Base-by-base conservation (phyloP, 53 echinoderm and acorn worm species). In the Zoroaster sp. region DNA sequence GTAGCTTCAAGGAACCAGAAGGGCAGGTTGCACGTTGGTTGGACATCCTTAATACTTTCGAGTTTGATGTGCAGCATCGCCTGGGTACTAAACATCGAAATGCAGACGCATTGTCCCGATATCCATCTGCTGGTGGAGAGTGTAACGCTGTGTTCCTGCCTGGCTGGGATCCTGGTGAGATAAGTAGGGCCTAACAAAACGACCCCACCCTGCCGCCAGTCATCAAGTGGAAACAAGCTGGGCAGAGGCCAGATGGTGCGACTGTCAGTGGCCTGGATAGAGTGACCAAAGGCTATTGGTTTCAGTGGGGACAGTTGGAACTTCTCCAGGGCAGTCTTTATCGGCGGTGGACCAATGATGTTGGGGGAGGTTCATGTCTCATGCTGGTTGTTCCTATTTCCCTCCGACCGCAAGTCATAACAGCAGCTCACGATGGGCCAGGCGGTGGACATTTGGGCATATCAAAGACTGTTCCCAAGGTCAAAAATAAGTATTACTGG, bases 231-330 rank as follows among this genome's bases (percentile, higher is more conserved):
- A 47, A 14, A 8, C 14, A 8, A 69, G 65, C 39, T 12, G 21
- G 10, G 42, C 73, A 73, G 12, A 18, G 40, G 21, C 73, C 73
- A 13, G 0, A 21, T n/a, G 73, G 73, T 41, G 41, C 21, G 41
- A 42, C 39, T 13, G 76, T 76, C 46, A 76, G 47, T 13, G 76
- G 76, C 35, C 35, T 76, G 49, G 45, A 46, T 33, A 30, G 49
- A 76, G 76, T 47, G 25, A 76, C 76, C 5, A 76, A 86, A 33
- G 3, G 49, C 17, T 53, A 66, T 32, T 74, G 53, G 42, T 49
- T 59, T 35, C 87, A 67, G 37, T 87, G 87, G 87, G 73, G 73
- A 53, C 87, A 87, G 42, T 43, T 87, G 4, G 15, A 35, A 5
- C 8, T 87, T 15, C 25, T 11, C 15, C 30, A 87, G 39, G 87